A percentile compares a stretch with the other conserved stretches of the same genome.
Evolutionary conservation across 2,113 vertebrate species (phyloP).

Genomic region (Channa argus): DNA sequence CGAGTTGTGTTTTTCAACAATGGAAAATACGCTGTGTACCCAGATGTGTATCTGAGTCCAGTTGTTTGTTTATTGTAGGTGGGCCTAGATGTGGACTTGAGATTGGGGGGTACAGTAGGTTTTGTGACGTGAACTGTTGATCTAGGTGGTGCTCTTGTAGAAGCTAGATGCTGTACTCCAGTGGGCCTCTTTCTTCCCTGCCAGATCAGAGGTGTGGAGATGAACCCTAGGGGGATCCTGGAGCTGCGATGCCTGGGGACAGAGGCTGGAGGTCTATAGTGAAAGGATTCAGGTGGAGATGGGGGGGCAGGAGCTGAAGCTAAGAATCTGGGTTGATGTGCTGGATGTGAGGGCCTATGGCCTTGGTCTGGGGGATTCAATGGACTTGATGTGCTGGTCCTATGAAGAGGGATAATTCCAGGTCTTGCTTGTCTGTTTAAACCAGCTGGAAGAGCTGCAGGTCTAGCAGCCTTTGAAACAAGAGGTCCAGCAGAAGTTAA

Average conservation of each 20-base stretch:
- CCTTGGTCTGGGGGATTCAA: not conserved
- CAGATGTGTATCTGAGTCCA: slow-evolving; percentile 4
- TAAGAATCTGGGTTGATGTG: not conserved
- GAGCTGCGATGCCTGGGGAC: slow-evolving; percentile 40
- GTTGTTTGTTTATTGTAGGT: not conserved
- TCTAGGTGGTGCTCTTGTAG: slow-evolving; percentile 23
- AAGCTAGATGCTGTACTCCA: slow-evolving; percentile 20
- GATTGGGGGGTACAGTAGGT: slow-evolving; percentile 35
- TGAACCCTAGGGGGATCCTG: slow-evolving; percentile 84
- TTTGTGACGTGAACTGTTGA: slow-evolving; percentile 74
- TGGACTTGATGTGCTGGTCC: not conserved
- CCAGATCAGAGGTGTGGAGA: slow-evolving; percentile 88
- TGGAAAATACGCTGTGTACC: not conserved
- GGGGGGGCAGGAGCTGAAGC: not conserved
- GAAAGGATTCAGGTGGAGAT: slow-evolving; percentile 23
- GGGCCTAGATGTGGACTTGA: slow-evolving; percentile 17
- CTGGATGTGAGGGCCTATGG: not conserved
- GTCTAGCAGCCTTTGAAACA: not conserved
- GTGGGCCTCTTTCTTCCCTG: slow-evolving; percentile 83
- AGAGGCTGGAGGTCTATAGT: slow-evolving; percentile 28
- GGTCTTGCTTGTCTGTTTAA: not conserved
- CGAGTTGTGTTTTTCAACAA: not conserved
- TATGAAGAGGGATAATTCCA: not conserved
- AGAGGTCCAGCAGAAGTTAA: not conserved
- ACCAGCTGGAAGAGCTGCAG: too few relatives aligned